Base-by-base conservation (phyloP, 1,140 invertebrate species). In the Homalodisca vitripennis region DNA sequence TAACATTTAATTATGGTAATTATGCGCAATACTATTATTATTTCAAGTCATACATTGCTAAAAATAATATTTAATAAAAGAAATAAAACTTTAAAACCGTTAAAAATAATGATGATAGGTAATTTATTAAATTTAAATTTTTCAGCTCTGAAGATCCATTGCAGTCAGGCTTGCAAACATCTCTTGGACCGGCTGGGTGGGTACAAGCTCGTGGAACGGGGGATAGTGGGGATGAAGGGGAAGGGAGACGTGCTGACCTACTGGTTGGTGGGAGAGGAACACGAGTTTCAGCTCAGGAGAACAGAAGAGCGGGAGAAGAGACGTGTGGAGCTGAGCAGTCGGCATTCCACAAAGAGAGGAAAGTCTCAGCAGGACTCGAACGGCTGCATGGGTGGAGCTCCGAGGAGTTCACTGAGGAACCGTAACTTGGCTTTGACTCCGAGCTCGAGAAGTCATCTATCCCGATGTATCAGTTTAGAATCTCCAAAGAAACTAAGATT, bases 161-260 rank as follows among this genome's bases (percentile, higher is more conserved):
- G 92, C 74, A 95, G 92, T 71, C 80, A 80, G 47, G 86, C 88
- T 72, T 92, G 90, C 71, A 89, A 89, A 67, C 78, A 84, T 0
- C 80, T 94, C 1, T 80, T 97, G 12, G 87, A 91, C 67, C 84
- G 86, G 67, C 78, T 96, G 1, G 90, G 91, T 1, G 94, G 94
- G 1, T 97, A 95, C 79, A 78, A 86, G 32, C 72, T 91, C 3
- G 81, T 88, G 34, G 91, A 94, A 74, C 84, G 94, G 3, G 94
- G 94, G 0, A 72, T 92, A 1, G 86, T 95, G 0, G 80, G 85
- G 0, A 91, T 96, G 86, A 97, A 97, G 80, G 94, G 92, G 6
- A 94, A 94, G 79, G 90, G 90, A 0, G 88, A 93, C 30, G 88
- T 92, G 74, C 76, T 88, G 53, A 97, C 94, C 0, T 97, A 91